phyloP scores from a whole-genome alignment of 1,140 invertebrate species.

The Latrodectus geometricus region DNA sequence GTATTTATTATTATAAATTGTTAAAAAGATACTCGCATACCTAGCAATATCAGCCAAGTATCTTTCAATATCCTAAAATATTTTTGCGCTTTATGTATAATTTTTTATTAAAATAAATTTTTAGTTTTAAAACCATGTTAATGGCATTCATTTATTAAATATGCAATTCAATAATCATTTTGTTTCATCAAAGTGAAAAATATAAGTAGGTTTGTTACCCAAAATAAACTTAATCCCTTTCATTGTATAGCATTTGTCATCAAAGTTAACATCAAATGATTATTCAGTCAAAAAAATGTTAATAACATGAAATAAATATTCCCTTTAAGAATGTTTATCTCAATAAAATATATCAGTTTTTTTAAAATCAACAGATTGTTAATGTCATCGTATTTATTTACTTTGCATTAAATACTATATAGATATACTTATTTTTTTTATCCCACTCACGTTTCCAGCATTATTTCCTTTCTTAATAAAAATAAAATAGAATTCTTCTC shows the following conservation, averaged over 20 bases:
- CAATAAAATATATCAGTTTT: too few relatives aligned
- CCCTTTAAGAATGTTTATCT: too few relatives aligned
- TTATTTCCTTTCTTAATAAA: conserved; percentile 1
- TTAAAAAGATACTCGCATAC: too few relatives aligned
- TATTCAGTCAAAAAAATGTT: background rate
- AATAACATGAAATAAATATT: background rate
- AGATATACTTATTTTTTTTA: background rate
- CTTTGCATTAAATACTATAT: background rate
- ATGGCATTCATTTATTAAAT: too few relatives aligned
- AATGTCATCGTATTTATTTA: background rate
- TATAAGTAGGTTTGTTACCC: background rate
- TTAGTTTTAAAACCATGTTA: too few relatives aligned
- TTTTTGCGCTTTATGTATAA: too few relatives aligned
- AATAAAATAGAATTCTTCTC: conserved; percentile 2
- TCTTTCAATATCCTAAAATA: too few relatives aligned
- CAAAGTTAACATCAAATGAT: background rate
- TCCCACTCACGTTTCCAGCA: background rate
- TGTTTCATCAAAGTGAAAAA: too few relatives aligned
- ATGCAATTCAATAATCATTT: too few relatives aligned
- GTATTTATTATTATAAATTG: too few relatives aligned
- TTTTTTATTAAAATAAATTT: too few relatives aligned
- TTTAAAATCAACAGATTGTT: background rate
- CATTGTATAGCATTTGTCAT: background rate
- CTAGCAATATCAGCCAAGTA: too few relatives aligned
- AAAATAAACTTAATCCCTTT: background rate